These are phyloP conservation scores for Taxidea taxus DNA, from an alignment of 2,113 vertebrate genomes.

Conservation along the genomic window DNA sequence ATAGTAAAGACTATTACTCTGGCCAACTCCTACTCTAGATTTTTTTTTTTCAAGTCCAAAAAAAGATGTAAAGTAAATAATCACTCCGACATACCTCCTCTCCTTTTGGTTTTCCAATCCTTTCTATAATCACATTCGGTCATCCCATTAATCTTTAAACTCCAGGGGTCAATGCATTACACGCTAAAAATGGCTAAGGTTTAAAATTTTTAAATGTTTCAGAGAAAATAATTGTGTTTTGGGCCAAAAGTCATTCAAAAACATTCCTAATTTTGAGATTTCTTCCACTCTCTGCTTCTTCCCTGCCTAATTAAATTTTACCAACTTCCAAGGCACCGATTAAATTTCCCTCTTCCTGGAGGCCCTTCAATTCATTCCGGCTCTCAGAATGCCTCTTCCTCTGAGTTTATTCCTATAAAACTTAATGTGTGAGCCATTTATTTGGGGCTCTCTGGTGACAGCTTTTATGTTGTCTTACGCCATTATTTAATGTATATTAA, in stretches of 20 bases:
- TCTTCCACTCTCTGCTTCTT: not conserved
- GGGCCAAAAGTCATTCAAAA: constrained; percentile 36
- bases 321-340: constrained; percentile 4
- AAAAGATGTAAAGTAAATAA: not conserved
- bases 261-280: constrained; percentile 8
- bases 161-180: not conserved
- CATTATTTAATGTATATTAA: constrained; percentile 69
- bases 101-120: not conserved
- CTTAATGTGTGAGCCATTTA: constrained; percentile 18
- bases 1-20: not conserved
- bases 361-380: not conserved
- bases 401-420: constrained; percentile 40
- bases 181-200: not conserved
- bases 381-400: constrained; percentile 35
- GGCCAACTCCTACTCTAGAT: not conserved
- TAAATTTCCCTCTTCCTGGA: not conserved
- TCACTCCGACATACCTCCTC: not conserved
- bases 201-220: not conserved
- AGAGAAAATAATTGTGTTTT: constrained; percentile 22
- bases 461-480: constrained; percentile 30
- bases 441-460: constrained; percentile 34
- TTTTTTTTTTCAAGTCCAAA: not conserved
- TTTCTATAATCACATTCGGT: not conserved
- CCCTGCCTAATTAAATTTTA: constrained; percentile 5
- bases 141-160: not conserved